Conservation (phyloP, 2,797 vertebrate genomes). For the Molossus alvarezi region DNA sequence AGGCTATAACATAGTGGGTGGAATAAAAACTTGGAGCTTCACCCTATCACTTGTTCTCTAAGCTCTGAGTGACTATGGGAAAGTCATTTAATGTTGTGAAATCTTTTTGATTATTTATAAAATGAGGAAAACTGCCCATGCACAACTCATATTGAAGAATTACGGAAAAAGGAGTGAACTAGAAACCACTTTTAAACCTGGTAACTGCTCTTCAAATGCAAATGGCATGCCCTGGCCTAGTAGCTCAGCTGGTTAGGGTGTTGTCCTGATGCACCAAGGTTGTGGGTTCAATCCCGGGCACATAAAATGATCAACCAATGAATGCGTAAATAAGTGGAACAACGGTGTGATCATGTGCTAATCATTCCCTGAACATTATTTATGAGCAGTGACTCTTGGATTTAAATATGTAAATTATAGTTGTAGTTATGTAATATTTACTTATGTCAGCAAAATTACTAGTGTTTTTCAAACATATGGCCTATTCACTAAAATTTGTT, state of each 20-base stretch:
- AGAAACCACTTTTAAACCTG: conserved; percentile 4
- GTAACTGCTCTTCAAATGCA: not conserved
- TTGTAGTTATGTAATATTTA: no score
- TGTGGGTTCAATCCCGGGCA: not conserved
- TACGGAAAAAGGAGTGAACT: conserved; percentile 16
- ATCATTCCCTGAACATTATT: no score
- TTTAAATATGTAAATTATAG: no score
- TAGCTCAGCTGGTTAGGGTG: not conserved
- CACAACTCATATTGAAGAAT: conserved; percentile 20
- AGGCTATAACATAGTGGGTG: not conserved
- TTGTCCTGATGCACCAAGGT: not conserved
- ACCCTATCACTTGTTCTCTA: not conserved
- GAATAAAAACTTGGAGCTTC: not conserved
- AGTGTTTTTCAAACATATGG: no score
- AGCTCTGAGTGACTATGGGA: not conserved
- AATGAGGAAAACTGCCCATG: not conserved
- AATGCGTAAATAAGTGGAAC: not conserved
- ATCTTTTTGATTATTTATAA: not conserved
- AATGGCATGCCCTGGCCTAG: not conserved
- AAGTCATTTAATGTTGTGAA: conserved; percentile 15
- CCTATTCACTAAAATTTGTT: no score
- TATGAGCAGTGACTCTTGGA: no score
- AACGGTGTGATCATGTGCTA: not conserved
- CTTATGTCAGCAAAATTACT: no score
- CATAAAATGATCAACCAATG: not conserved